Evolutionary conservation across 2,888 invertebrate species (phyloP).

Genomic region (Aricia artaxerxes): DNA sequence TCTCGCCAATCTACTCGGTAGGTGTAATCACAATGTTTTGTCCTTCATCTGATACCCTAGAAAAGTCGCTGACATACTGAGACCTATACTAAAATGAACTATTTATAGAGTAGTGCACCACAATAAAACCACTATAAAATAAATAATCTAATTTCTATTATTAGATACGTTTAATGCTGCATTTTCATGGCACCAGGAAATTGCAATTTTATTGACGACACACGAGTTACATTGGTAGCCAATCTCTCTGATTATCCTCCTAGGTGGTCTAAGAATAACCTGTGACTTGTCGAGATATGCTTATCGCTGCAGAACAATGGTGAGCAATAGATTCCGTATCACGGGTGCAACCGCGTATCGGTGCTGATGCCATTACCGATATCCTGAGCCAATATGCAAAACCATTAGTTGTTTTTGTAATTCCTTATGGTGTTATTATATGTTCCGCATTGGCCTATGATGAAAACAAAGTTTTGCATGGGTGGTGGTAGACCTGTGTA

Average conservation of each 20-base stretch:
- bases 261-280: slow-evolving; percentile 35
- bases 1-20: too few relatives aligned
- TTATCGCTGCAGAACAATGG: slow-evolving; percentile 41
- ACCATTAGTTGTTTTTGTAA: slow-evolving; percentile 1
- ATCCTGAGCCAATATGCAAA: slow-evolving; percentile 23
- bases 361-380: slow-evolving; percentile 39
- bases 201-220: background rate
- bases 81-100: background rate
- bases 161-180: background rate
- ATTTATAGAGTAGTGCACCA: too few relatives aligned
- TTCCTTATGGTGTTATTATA: background rate
- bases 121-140: too few relatives aligned
- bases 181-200: background rate
- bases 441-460: too few relatives aligned
- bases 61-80: too few relatives aligned
- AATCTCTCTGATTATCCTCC: slow-evolving; percentile 19
- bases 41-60: too few relatives aligned
- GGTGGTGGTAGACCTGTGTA: too few relatives aligned
- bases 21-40: too few relatives aligned
- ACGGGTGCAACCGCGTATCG: slow-evolving; percentile 45
- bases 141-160: too few relatives aligned
- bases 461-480: too few relatives aligned
- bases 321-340: slow-evolving; percentile 44
- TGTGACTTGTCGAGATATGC: slow-evolving; percentile 38
- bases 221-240: background rate